A percentile compares a stretch with the other conserved stretches of the same genome.
These are phyloP conservation scores for Callyntrura guangdongensis DNA, from an alignment of 2,888 invertebrate genomes.

Conservation along the genomic window DNA sequence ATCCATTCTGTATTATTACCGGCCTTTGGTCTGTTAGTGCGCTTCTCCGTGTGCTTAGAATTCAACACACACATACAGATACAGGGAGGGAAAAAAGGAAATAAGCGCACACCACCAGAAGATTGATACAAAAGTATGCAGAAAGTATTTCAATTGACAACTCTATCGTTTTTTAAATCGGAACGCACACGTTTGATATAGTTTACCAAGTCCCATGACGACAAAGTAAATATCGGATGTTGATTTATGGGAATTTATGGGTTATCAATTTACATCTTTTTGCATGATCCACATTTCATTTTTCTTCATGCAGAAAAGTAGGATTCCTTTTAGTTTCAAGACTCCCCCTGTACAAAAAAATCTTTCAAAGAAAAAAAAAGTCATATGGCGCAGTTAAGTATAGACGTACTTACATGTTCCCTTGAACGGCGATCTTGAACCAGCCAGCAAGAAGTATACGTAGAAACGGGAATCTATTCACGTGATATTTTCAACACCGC, in stretches of 20 bases:
- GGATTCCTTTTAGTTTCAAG: neutral
- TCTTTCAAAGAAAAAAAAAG: too few species aligned
- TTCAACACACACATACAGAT: neutral
- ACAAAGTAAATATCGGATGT: slow-evolving; percentile 13
- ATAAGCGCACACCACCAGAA: neutral
- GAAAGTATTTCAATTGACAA: slow-evolving; percentile 52
- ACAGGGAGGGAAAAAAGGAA: neutral
- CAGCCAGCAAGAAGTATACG: too few species aligned
- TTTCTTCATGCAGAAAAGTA: neutral
- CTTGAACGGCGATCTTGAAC: too few species aligned
- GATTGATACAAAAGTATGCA: slow-evolving; percentile 60
- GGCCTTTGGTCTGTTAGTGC: slow-evolving; percentile 12
- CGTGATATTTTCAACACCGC: too few species aligned
- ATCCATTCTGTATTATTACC: neutral
- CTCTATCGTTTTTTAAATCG: slow-evolving; percentile 24
- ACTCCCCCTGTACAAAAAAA: too few species aligned
- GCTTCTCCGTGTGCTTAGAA: neutral
- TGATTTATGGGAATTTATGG: slow-evolving; percentile 57
- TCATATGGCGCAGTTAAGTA: too few species aligned
- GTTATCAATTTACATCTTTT: slow-evolving; percentile 51
- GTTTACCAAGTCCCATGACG: neutral
- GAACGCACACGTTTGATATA: neutral
- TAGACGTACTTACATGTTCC: too few species aligned
- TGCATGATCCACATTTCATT: neutral
- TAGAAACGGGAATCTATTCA: too few species aligned